phyloP scores from a whole-genome alignment of 1,140 invertebrate genomes.

The Cyrtorhinus lividipennis region DNA sequence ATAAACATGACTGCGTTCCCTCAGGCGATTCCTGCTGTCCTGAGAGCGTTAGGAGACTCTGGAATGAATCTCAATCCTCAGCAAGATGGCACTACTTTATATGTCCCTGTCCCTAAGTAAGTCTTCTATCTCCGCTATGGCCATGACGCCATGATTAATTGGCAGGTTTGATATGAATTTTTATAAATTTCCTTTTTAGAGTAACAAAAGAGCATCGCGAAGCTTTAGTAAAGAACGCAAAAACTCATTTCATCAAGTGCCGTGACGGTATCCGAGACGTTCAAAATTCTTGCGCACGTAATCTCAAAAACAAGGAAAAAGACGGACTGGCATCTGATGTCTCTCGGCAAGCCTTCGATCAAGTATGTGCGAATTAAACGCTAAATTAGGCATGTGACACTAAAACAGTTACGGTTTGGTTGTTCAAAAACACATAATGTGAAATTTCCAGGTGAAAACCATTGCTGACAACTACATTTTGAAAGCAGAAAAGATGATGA shows the following conservation, averaged over 20 bases:
- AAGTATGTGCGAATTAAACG: no score
- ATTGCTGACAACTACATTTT: constrained; percentile 47
- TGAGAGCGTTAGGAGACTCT: constrained; percentile 58
- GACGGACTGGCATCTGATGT: constrained; percentile 48
- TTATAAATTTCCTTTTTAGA: no score
- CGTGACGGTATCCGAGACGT: constrained; percentile 61
- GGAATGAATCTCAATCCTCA: constrained; percentile 89
- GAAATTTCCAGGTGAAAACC: constrained; percentile 40
- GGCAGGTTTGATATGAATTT: no score
- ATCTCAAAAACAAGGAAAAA: constrained; percentile 45
- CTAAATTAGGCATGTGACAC: no score
- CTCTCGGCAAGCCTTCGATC: constrained; percentile 44
- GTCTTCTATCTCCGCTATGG: no score
- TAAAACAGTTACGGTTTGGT: no score
- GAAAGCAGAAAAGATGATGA: constrained; percentile 49
- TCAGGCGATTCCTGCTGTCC: constrained; percentile 59
- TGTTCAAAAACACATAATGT: no score
- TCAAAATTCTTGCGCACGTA: constrained; percentile 56
- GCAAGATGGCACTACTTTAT: constrained; percentile 81
- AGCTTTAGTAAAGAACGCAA: constrained; percentile 71
- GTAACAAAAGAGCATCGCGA: constrained; percentile 86
- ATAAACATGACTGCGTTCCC: constrained; percentile 72
- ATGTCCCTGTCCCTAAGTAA: constrained; percentile 76
- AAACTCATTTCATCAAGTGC: constrained; percentile 62
- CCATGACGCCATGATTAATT: no score